phyloP scores from a whole-genome alignment of 2,888 invertebrate genomes.

The Diplazon laetatorius region DNA sequence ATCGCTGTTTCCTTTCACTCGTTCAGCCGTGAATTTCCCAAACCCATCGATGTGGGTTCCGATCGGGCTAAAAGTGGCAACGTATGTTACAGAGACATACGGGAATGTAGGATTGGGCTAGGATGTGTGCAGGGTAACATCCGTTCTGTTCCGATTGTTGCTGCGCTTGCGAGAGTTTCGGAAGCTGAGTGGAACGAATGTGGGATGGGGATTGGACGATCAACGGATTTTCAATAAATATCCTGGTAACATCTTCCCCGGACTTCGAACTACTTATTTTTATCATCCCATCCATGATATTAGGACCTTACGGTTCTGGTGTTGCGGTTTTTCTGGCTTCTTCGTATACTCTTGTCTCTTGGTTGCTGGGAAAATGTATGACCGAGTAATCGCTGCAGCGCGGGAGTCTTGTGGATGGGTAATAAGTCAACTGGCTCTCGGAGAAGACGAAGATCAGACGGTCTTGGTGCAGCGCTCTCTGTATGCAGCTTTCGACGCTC shows the following conservation, averaged over 20 bases:
- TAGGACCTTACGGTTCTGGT: too few relatives aligned
- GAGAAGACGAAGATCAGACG: slow-evolving; percentile 8
- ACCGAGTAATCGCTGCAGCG: not conserved
- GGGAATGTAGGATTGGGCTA: slow-evolving; percentile 20
- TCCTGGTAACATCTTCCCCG: not conserved
- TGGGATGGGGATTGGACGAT: not conserved
- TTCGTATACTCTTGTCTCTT: not conserved
- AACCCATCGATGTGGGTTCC: slow-evolving; percentile 48
- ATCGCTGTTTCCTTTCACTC: slow-evolving; percentile 62
- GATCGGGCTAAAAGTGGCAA: slow-evolving; percentile 14
- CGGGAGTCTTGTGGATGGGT: not conserved
- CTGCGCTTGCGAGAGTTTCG: slow-evolving; percentile 24
- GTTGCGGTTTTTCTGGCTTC: not conserved
- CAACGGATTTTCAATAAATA: slow-evolving; percentile 9
- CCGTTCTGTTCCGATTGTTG: slow-evolving; percentile 11
- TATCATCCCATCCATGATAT: too few relatives aligned
- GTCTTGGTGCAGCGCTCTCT: not conserved
- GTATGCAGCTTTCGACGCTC: not conserved
- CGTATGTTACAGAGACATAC: slow-evolving; percentile 1
- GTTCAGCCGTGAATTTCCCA: slow-evolving; percentile 60
- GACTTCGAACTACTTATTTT: not conserved
- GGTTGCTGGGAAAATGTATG: not conserved
- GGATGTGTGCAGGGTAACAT: not conserved
- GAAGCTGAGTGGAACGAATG: not conserved
- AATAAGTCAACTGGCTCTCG: not conserved